Base-by-base conservation (phyloP, 2,888 invertebrate species). In the Protonemura montana region DNA sequence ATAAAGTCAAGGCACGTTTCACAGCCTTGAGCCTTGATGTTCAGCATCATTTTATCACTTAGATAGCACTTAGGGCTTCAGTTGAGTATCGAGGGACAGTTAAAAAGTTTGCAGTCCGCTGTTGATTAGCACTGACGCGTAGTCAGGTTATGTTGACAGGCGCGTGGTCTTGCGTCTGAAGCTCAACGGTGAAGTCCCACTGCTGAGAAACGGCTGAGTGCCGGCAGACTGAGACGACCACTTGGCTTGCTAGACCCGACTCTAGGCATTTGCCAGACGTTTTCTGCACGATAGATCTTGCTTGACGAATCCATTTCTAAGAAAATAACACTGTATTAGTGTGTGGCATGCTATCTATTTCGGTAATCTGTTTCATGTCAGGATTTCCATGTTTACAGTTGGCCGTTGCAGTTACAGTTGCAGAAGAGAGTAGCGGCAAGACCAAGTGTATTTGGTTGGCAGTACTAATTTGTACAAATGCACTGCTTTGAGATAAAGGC, bases 121-220 rank as follows among this genome's bases (percentile, higher is more conserved):
- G 16, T 10, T 1, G 13, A 21, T 59, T 59, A 2, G 59, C 59
- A 59, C 1, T 59, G 59, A 2, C 21, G 59, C 59, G 26, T 16
- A 27, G 83, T 87, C 87, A 87, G 35, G 86, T 87, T 76, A 87
- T 87, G 41, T 85, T 86, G 80, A 87, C 85, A 16, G 85, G 84
- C 0, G 82, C 80, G 82, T 87, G 80, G n/a, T 86, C 86, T 42
- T 87, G 87, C 7, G 85, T 87, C 87, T 90, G 89, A 86, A 91
- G 88, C 89, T 91, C 91, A 87, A 91, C 89, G 80, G 90, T 89
- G 89, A 91, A 91, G 87, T 90, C 90, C 90, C 91, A 91, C 30
- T 91, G 89, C 88, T 91, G 91, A 21, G 91, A 90, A 0, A 90
- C 87, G 1, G 90, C 90, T 29, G 89, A 89, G 10, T 88, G 88